These are phyloP conservation scores for Brachionus paranguensis DNA, from an alignment of 1,140 invertebrate species.

Conservation along the genomic window DNA sequence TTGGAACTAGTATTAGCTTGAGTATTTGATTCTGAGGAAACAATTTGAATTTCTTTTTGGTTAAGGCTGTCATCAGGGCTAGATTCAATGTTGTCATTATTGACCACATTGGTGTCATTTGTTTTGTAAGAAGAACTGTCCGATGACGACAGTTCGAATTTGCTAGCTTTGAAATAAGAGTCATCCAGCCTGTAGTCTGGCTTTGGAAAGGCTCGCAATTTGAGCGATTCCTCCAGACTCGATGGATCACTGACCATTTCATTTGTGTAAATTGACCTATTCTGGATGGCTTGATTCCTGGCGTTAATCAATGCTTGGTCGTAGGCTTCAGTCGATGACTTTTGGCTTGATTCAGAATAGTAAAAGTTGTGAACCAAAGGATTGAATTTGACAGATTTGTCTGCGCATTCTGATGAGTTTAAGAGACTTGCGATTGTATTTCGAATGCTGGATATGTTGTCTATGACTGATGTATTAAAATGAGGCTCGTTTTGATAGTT, in stretches of 20 bases:
- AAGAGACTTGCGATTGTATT: not conserved
- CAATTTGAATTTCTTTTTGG: not conserved
- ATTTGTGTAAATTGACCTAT: not conserved
- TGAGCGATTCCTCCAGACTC: not conserved
- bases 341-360: slow-evolving; percentile 17
- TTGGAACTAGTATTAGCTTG: not conserved
- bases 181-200: not conserved
- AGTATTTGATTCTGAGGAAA: not conserved
- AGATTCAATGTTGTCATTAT: not conserved
- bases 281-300: not conserved
- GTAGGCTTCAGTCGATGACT: slow-evolving; percentile 6
- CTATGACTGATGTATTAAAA: not conserved
- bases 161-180: slow-evolving; percentile 6
- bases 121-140: not conserved
- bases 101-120: not conserved
- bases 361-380: slow-evolving; percentile 36
- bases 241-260: not conserved
- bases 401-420: not conserved
- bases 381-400: slow-evolving; percentile 32
- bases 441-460: slow-evolving; percentile 22
- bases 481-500: not conserved
- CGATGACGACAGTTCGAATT: slow-evolving; percentile 6
- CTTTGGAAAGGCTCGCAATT: not conserved
- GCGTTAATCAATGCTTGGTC: slow-evolving; percentile 30
- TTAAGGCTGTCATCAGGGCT: not conserved